phyloP scores from a whole-genome alignment of 2,888 invertebrate species.

The Ischnus inquisitorius region DNA sequence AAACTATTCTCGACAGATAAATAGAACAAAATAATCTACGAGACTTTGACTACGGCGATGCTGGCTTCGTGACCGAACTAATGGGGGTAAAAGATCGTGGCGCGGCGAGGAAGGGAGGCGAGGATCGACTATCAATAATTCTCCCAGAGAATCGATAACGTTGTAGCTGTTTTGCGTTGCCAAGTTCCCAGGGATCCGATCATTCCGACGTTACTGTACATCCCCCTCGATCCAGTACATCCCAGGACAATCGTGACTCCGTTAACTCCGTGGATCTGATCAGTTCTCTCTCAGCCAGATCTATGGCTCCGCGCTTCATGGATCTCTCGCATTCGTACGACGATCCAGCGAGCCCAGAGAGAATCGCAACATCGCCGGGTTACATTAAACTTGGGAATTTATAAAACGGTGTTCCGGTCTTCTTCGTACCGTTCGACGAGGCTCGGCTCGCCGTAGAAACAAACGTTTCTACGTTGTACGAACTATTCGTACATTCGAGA shows the following conservation, averaged over 20 bases:
- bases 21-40: no score
- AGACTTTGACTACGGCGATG: neutral
- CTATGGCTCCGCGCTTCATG: slow-evolving; percentile 1
- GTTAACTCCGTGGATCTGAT: slow-evolving; percentile 60
- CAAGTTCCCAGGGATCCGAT: slow-evolving; percentile 58
- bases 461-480: slow-evolving; percentile 43
- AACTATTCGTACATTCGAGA: slow-evolving; percentile 34
- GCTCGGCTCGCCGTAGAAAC: neutral
- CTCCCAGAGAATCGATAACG: slow-evolving; percentile 65
- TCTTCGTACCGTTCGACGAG: neutral
- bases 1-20: slow-evolving; percentile 31
- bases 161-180: slow-evolving; percentile 1
- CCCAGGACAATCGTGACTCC: slow-evolving; percentile 65
- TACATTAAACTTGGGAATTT: slow-evolving; percentile 23
- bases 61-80: slow-evolving; percentile 62
- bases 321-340: slow-evolving; percentile 3
- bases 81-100: slow-evolving; percentile 59
- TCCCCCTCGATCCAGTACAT: slow-evolving; percentile 24
- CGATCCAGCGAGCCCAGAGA: neutral
- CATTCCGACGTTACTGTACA: slow-evolving; percentile 37
- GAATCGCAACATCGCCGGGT: neutral
- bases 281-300: slow-evolving; percentile 26
- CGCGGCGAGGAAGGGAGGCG: slow-evolving; percentile 4
- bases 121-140: slow-evolving; percentile 58
- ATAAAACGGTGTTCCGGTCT: slow-evolving; percentile 11